Base-by-base conservation (phyloP, 2,113 vertebrate species). In the Dasyurus viverrinus region DNA sequence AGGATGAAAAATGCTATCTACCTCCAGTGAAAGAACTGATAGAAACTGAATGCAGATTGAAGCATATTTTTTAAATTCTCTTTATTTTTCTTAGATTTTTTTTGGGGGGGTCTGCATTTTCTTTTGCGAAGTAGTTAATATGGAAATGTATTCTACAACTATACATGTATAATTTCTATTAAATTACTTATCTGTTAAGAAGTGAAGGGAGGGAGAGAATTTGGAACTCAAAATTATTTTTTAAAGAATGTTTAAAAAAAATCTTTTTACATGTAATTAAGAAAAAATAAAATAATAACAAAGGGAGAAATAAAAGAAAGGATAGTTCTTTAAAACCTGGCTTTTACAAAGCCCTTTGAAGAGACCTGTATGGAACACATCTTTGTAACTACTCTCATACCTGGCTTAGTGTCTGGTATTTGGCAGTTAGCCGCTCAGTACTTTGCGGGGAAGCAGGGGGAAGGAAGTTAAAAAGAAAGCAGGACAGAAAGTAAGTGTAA, bases 301-400 rank as follows among this genome's bases (percentile, higher is more conserved):
- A 57, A 60, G 27, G 2, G 22, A 27, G 0, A 6, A 30, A 60
- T 27, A 11, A 36, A 94, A 92, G 42, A 94, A 5, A 16, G 46
- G 30, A 27, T 68, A 54, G 8, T 53, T 94, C 12, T 93, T 94
- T 57, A 93, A 47, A 96, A 91, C 54, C 55, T 90, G 90, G 25
- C 57, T 1, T 94, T 91, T 92, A 54, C 57, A 53, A 68, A 19
- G 36, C 53, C 93, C 89, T 93, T 46, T 84, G 27, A 14, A 95
- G n/a, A n/a, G 19, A 84, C 36, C 16, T 84, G 19, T 2, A 8
- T 84, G 11, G 68, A 84, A 23, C n/a, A 84, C 19, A 84, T 84
- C 60, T 84, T 42, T 42, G 19, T 84, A 42, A 42, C 19, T 22
- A 6, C 36, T 84, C 3, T 84, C 42, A 7, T n/a, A 42, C n/a